Conservation (phyloP, 35 echinoderm and acorn worm genomes). For the Ophioderma brevispina region DNA sequence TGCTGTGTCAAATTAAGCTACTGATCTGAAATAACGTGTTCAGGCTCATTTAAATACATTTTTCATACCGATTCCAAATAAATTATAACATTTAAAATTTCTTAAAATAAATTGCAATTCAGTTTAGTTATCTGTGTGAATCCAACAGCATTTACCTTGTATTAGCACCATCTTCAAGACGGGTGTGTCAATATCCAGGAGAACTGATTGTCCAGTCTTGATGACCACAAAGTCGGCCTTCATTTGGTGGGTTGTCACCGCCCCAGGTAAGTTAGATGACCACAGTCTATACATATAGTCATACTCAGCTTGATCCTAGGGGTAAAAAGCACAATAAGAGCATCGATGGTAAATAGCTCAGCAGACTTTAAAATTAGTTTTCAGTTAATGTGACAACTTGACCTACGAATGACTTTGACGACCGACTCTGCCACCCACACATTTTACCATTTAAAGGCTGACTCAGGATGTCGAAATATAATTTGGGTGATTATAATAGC, state of each 20-base stretch:
- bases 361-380: background rate
- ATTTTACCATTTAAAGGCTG: background rate
- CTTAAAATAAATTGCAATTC: too few species aligned
- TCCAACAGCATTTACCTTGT: conserved; percentile 19
- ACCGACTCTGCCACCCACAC: background rate
- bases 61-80: too few species aligned
- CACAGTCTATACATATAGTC: conserved; percentile 96
- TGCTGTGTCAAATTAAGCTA: too few species aligned
- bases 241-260: conserved; percentile 67
- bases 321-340: background rate
- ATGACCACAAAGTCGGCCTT: conserved; percentile 80
- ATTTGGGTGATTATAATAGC: too few species aligned
- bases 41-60: too few species aligned
- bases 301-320: conserved; percentile 55
- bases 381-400: background rate
- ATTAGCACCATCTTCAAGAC: conserved; percentile 74
- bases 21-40: too few species aligned
- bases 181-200: conserved; percentile 70
- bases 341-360: background rate
- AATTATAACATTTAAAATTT: too few species aligned
- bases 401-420: background rate
- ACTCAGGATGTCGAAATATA: too few species aligned
- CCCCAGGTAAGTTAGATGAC: conserved; percentile 78
- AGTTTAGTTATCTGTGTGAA: too few species aligned
- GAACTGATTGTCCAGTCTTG: conserved; percentile 68